Evolutionary conservation across 2,797 vertebrate genomes (phyloP), one percentile per base, ranked within the genome.

Genomic region (Sciurus carolinensis): DNA sequence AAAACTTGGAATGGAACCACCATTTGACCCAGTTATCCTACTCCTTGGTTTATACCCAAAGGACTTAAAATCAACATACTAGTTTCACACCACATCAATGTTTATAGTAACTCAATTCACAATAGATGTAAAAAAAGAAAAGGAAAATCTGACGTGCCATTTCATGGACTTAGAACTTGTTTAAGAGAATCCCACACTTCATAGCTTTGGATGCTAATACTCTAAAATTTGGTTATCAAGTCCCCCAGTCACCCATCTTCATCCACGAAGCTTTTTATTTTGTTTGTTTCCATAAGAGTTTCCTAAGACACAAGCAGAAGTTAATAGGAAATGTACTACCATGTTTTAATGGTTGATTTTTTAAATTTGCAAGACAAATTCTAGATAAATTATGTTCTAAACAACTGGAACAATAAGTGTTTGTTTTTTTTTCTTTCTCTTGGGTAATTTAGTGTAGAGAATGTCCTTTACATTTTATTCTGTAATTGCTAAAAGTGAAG

Each of bases 271-370:
- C 88, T 66, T 82, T 83, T 97, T 95, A 7, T 2, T 26, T 59
- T 59, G 36, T 85, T 91, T 96, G 91, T 50, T 95, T 94, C 87
- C 26, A 18, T 86, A 77, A 88, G 69, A 93, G 69, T 79, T 95
- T 22, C 33, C 95, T 90, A 76, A 73, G 44, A 42, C 82, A 50
- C 7, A 93, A 66, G 88, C 66, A 95, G 84, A 39, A 47, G 33
- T 42, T 95, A 66, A 77, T 0, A 0, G 80, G 36, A 90, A 93
- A 90, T 82, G 13, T 33, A 67, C 14, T 57, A 11, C 82, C 66
- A 59, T 83, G 87, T 91, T 84, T 33, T 90, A 76, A 97, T 96
- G 95, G 87, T 88, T 95, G 91, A 87, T 93, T 95, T 39, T 94
- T 90, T 97, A 98, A 95, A 87, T 59, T 44, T 90, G 13, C 17